These are phyloP conservation scores for Maniola jurtina DNA, from an alignment of 1,140 invertebrate genomes.

Conservation along the genomic window DNA sequence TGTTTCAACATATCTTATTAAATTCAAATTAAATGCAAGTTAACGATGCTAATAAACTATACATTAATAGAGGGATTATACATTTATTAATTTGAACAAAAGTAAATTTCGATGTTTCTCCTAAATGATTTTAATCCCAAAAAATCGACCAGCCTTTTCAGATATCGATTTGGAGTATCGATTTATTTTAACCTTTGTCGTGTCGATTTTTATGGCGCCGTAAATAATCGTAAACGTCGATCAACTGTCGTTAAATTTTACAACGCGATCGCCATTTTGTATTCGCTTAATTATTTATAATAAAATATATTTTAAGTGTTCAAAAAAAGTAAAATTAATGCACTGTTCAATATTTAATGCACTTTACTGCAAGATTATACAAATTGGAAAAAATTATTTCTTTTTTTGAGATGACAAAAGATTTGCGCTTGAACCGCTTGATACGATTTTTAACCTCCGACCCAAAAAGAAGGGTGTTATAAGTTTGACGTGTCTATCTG, in stretches of 20 bases:
- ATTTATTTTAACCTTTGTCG: not conserved
- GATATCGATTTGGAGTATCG: not conserved
- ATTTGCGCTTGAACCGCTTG: too few relatives aligned
- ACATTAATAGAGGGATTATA: not conserved
- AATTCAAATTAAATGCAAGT: not conserved
- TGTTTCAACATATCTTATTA: too few relatives aligned
- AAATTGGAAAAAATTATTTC: not conserved
- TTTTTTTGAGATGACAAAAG: not conserved
- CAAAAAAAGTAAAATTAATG: too few relatives aligned
- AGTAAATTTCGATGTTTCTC: not conserved
- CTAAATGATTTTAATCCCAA: not conserved
- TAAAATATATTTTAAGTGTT: slow-evolving; percentile 19
- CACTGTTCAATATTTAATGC: slow-evolving; percentile 14
- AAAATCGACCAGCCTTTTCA: not conserved
- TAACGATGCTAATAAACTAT: not conserved
- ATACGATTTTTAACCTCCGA: too few relatives aligned
- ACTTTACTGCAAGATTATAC: slow-evolving; percentile 14
- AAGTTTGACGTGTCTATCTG: too few relatives aligned
- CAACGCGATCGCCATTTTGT: slow-evolving; percentile 1
- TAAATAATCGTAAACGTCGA: slow-evolving; percentile 12
- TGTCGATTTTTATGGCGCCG: slow-evolving; percentile 1
- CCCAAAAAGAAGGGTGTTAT: too few relatives aligned
- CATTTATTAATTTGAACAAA: not conserved
- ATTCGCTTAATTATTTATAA: slow-evolving; percentile 10
- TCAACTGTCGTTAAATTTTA: slow-evolving; percentile 17